Conservation (phyloP, 2,797 vertebrate species). For the Lepidocolaptes lacrymiger region DNA sequence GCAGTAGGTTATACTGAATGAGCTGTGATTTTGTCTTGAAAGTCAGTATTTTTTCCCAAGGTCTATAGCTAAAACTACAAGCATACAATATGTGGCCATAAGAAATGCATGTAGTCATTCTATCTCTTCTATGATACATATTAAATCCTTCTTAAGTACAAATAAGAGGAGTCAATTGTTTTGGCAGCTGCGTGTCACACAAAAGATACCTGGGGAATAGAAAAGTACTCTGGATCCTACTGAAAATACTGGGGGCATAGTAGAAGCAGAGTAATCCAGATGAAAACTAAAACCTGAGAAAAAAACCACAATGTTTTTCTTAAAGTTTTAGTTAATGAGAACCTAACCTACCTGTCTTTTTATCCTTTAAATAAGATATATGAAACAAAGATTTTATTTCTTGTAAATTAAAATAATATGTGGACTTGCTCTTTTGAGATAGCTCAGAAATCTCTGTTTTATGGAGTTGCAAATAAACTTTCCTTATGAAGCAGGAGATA, state of each 20-base stretch:
- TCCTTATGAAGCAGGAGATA: background rate
- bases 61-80: background rate
- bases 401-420: background rate
- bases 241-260: background rate
- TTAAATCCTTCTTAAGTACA: background rate
- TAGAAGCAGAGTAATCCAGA: background rate
- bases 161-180: background rate
- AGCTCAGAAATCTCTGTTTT: background rate
- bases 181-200: background rate
- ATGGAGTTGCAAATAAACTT: background rate
- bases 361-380: background rate
- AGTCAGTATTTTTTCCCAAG: background rate
- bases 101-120: background rate
- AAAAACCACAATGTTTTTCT: background rate
- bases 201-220: background rate
- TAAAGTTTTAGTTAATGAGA: background rate
- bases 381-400: background rate
- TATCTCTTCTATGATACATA: background rate
- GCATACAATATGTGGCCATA: background rate
- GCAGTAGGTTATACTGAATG: background rate
- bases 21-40: background rate
- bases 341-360: background rate
- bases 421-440: background rate
- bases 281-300: background rate
- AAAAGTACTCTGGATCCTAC: background rate